Base-by-base conservation (phyloP, 1,140 invertebrate species). In the Orius insidiosus region DNA sequence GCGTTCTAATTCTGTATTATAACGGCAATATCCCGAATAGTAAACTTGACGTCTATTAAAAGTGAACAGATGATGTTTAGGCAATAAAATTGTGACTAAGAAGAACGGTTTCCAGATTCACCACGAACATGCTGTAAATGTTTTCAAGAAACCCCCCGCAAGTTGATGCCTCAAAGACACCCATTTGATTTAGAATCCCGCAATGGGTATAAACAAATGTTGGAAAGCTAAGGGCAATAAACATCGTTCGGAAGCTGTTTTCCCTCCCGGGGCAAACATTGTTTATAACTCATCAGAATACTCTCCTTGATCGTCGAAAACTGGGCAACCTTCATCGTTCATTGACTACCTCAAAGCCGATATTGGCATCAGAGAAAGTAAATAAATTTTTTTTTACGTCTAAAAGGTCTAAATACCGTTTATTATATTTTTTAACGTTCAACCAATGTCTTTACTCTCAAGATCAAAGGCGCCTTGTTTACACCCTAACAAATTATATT, bases 181-280 rank as follows among this genome's bases (percentile, higher is more conserved):
- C 41, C 41, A 15, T 31, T 24, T 43, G 41, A 43, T 43, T 43
- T 43, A 43, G 10, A 43, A 24, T 9, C 10, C 41, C 41, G 31
- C 41, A 43, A 43, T 43, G 24, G 41, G 10, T 9, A 30, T 43
- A 43, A 43, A 43, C 41, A 43, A 24, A 7, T n/a, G 41, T n/a
- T 16, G 31, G 24, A 31, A 43, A 30, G 31, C 9, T 30, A 11
- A 30, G 14, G 16, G 41, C 41, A 43, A 43, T 43, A 43, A 43
- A 43, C 41, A 43, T 24, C 24, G 24, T 7, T 24, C 24, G 24
- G 24, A 24, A 24, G 24, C 24, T 24, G 24, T 24, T 24, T 24
- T 24, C 24, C 24, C 24, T 24, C 24, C 24, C 24, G 24, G 24
- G 24, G 3, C 24, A 24, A 24, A 24, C 24, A 24, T 24, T 24